Evolutionary conservation across 2,113 vertebrate species (phyloP).

Genomic region (Osmerus eperlanus): DNA sequence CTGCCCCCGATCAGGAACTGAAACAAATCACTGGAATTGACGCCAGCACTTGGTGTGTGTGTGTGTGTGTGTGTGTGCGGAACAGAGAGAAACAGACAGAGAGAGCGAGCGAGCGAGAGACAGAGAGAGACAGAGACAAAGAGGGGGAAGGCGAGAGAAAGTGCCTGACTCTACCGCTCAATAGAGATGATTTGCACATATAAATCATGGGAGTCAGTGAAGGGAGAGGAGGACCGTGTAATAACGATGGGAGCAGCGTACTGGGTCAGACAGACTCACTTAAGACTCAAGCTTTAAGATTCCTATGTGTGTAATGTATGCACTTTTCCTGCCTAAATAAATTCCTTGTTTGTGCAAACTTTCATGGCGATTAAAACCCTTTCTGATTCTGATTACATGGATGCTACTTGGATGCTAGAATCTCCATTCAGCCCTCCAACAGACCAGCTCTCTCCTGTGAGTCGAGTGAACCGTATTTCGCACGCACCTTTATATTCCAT

Average conservation of each 20-base stretch:
- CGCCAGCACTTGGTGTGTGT: conserved; percentile 19
- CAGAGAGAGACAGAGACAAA: too few relatives aligned
- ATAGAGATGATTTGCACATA: conserved; percentile 63
- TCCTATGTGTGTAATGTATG: too few relatives aligned
- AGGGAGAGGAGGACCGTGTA: conserved; percentile 31
- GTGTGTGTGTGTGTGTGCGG: conserved; percentile 1
- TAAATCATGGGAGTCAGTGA: conserved; percentile 43
- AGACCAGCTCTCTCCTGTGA: conserved; percentile 34
- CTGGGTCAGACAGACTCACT: conserved; percentile 43
- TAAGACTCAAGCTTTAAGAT: not conserved
- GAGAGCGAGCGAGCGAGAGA: not conserved
- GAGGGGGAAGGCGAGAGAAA: conserved; percentile 17
- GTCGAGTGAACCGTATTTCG: conserved; percentile 36
- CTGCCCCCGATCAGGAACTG: conserved; percentile 30
- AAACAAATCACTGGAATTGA: conserved; percentile 7
- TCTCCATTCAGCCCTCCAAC: conserved; percentile 46
- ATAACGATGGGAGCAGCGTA: conserved; percentile 50
- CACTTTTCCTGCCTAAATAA: too few relatives aligned
- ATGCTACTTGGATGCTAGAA: conserved; percentile 43
- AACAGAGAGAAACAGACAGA: not conserved
- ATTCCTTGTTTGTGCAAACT: too few relatives aligned
- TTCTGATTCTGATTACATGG: too few relatives aligned
- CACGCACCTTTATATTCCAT: conserved; percentile 27
- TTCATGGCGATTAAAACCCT: too few relatives aligned
- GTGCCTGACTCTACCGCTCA: conserved; percentile 50